Evolutionary conservation across 2,113 vertebrate species (phyloP).

Genomic region (Nymphicus hollandicus): DNA sequence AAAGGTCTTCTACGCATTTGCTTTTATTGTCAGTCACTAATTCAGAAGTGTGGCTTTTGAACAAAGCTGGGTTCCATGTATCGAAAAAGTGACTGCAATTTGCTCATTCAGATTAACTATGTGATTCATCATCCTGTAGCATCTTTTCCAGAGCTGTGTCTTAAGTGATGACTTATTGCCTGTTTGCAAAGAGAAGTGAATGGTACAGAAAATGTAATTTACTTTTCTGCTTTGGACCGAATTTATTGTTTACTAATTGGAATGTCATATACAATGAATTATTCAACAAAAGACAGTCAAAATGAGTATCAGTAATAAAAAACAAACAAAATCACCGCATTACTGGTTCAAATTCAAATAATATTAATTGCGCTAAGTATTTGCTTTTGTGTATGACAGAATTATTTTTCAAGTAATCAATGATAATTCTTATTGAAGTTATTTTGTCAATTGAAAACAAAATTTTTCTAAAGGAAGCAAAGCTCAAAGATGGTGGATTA

Average conservation of each 20-base stretch:
- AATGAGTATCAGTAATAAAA: background rate
- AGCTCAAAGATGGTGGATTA: background rate
- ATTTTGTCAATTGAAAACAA: background rate
- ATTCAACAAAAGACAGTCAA: background rate
- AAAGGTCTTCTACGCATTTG: background rate
- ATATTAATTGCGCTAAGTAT: slow-evolving; percentile 32
- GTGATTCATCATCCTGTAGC: slow-evolving; percentile 34
- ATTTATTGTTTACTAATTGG: slow-evolving; percentile 64
- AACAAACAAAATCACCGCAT: slow-evolving; percentile 5
- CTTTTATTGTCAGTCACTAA: background rate
- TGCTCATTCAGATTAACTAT: slow-evolving; percentile 33
- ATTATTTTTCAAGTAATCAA: slow-evolving; percentile 45
- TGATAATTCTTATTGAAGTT: background rate
- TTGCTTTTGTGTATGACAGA: background rate
- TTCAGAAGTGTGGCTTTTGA: background rate
- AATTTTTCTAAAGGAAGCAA: background rate
- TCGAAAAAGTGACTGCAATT: slow-evolving; percentile 1
- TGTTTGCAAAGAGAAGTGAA: slow-evolving; percentile 7
- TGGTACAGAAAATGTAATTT: slow-evolving; percentile 45
- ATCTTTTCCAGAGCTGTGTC: slow-evolving; percentile 8
- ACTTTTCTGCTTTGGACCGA: slow-evolving; percentile 15
- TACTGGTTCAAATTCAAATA: slow-evolving; percentile 35
- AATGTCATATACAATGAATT: slow-evolving; percentile 41
- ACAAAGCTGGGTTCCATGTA: background rate
- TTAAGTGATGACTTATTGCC: slow-evolving; percentile 35